phyloP scores from a whole-genome alignment of 2,113 vertebrate species.

The Pituophis catenifer region DNA sequence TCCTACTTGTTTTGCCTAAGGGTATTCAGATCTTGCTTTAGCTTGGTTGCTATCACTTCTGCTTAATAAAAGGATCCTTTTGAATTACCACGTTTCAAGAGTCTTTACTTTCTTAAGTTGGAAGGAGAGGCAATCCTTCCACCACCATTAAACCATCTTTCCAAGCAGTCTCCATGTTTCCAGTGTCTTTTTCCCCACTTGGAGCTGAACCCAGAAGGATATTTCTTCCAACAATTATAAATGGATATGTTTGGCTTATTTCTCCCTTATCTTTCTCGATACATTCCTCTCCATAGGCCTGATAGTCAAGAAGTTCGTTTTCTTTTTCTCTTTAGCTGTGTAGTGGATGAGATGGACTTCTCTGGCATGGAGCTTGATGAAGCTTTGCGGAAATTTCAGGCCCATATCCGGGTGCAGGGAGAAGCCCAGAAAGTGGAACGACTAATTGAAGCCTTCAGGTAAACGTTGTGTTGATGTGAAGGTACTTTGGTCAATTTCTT shows the following conservation, averaged over 20 bases:
- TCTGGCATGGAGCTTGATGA: conserved; percentile 97
- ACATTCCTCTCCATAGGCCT: neutral
- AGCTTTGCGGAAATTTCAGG: conserved; percentile 95
- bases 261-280: rapidly evolving
- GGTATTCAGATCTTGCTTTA: too few species aligned
- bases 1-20: too few species aligned
- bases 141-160: too few species aligned
- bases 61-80: too few species aligned
- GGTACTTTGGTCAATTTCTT: neutral
- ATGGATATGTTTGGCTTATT: rapidly evolving
- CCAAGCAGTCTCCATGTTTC: too few species aligned
- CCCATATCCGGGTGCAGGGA: conserved; percentile 94
- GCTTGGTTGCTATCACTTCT: too few species aligned
- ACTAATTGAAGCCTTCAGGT: conserved; percentile 99
- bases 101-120: too few species aligned
- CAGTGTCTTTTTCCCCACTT: too few species aligned
- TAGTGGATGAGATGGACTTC: conserved; percentile 99
- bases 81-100: too few species aligned
- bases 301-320: conserved; percentile 21
- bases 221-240: neutral
- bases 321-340: conserved; percentile 76
- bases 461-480: neutral
- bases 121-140: too few species aligned
- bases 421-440: conserved; percentile 99
- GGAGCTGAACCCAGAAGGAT: too few species aligned